phyloP scores from a whole-genome alignment of 2,888 invertebrate genomes.

The Cephus pygmeus region DNA sequence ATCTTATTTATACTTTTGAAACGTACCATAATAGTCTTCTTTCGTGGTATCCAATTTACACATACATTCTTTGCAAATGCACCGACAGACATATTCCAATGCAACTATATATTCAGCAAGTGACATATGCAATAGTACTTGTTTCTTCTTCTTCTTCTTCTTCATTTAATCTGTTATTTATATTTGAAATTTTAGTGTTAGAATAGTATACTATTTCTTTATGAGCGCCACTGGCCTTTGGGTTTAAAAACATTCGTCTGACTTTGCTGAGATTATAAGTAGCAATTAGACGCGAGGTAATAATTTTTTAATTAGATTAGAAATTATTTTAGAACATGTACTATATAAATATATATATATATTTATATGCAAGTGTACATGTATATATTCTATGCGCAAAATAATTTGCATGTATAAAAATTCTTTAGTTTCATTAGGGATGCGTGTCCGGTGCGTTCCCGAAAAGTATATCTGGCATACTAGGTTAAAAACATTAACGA shows the following conservation, averaged over 20 bases:
- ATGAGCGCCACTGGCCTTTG: not conserved
- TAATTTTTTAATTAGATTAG: not conserved
- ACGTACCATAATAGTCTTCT: not conserved
- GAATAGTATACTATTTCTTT: not conserved
- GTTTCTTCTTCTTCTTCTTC: not conserved
- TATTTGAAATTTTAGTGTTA: not conserved
- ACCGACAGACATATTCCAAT: not conserved
- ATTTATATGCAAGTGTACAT: not conserved
- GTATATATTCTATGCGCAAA: not conserved
- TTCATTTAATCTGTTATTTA: not conserved
- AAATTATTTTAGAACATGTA: not conserved
- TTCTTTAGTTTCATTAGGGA: not conserved
- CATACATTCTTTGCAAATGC: not conserved
- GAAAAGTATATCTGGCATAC: not conserved
- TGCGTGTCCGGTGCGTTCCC: not conserved
- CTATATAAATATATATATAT: no score
- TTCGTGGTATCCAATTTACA: not conserved
- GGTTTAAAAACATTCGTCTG: not conserved
- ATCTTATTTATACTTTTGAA: not conserved
- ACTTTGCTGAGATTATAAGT: not conserved
- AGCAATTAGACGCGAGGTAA: not conserved
- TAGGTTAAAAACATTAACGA: not conserved
- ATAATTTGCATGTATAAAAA: not conserved
- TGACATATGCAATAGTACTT: not conserved
- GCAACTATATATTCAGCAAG: not conserved